Evolutionary conservation across 2,113 vertebrate species (phyloP).

Genomic region (Neopipo cinnamomea): DNA sequence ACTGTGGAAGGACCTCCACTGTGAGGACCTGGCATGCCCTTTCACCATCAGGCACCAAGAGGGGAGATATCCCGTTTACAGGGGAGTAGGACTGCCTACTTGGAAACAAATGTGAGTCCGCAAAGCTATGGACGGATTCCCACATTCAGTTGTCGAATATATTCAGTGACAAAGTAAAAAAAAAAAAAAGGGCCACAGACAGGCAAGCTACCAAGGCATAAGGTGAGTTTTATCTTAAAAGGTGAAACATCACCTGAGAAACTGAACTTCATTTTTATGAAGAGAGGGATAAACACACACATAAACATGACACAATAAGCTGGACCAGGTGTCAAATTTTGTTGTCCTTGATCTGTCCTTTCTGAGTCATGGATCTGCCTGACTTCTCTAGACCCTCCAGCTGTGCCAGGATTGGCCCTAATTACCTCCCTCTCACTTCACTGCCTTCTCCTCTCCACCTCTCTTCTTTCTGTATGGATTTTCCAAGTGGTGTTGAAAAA

Average conservation of each 20-base stretch:
- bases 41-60: neutral
- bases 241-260: neutral
- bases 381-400: neutral
- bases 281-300: neutral
- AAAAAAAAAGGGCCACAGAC: neutral
- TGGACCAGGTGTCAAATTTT: neutral
- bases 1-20: neutral
- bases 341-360: neutral
- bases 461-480: neutral
- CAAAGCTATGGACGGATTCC: neutral
- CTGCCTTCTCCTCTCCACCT: neutral
- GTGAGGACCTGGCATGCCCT: neutral
- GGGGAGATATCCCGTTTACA: neutral
- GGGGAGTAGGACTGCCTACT: neutral
- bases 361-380: neutral
- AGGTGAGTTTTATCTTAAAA: slow-evolving; percentile 16
- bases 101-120: neutral
- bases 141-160: neutral
- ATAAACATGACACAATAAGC: neutral
- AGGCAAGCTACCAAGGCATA: neutral
- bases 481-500: neutral
- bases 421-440: neutral
- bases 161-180: neutral
- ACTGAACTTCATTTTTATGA: neutral
- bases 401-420: neutral